Percentiles rank a stretch among this genome's conserved stretches.
phyloP scores from a whole-genome alignment of 2,113 vertebrate species.

The Halichoerus grypus region DNA sequence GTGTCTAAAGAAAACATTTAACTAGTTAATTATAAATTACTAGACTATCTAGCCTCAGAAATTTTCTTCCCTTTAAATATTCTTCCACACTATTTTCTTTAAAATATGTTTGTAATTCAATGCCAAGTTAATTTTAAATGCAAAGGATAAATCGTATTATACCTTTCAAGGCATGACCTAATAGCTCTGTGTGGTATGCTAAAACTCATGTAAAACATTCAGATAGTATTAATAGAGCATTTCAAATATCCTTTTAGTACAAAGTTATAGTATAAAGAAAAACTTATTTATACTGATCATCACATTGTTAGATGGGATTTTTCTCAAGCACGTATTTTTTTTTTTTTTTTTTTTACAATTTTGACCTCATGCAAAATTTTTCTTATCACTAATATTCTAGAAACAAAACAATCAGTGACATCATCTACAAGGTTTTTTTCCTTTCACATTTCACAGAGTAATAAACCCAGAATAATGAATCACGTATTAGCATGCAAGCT shows the following conservation, averaged over 20 bases:
- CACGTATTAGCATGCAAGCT: constrained; percentile 47
- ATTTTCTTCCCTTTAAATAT: constrained; percentile 15
- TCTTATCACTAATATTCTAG: constrained; percentile 49
- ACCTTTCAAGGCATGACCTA: background rate
- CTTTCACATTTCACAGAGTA: constrained; percentile 60
- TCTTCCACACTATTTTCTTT: constrained; percentile 17
- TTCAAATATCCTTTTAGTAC: constrained; percentile 24
- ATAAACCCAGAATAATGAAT: constrained; percentile 66
- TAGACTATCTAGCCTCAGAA: background rate
- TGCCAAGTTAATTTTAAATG: constrained; percentile 16
- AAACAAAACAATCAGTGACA: constrained; percentile 75
- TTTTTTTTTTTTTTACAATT: constrained; percentile 32
- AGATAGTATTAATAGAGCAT: background rate
- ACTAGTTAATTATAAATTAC: background rate
- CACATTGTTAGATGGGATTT: background rate
- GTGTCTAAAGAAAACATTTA: constrained; percentile 1
- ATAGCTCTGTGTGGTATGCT: background rate
- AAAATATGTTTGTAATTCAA: constrained; percentile 30
- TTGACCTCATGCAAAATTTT: constrained; percentile 58
- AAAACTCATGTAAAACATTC: background rate
- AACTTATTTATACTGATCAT: background rate
- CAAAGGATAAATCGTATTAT: background rate
- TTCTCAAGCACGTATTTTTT: constrained; percentile 11
- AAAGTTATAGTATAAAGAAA: background rate
- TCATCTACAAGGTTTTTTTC: constrained; percentile 30